phyloP scores from a whole-genome alignment of 2,888 invertebrate genomes.

The Parasteatoda lunata region DNA sequence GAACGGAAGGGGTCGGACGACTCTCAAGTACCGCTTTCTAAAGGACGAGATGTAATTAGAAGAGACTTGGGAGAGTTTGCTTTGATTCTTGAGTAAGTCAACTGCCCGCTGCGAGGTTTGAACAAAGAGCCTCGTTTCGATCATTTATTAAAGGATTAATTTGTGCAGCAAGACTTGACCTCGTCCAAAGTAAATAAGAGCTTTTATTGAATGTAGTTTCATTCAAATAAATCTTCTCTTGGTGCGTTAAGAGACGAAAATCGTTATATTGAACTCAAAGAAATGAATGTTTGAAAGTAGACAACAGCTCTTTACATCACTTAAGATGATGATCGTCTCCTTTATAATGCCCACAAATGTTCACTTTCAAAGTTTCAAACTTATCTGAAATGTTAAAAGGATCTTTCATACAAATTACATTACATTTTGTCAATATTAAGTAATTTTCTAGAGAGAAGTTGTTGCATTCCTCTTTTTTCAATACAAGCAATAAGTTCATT shows the following conservation, averaged over 20 bases:
- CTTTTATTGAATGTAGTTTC: slow-evolving; percentile 55
- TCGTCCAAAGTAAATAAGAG: slow-evolving; percentile 58
- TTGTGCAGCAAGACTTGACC: slow-evolving; percentile 65
- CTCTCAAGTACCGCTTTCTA: slow-evolving; percentile 60
- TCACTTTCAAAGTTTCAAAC: too few species aligned
- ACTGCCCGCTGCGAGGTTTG: slow-evolving; percentile 56
- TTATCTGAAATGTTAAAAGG: too few species aligned
- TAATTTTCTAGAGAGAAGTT: too few species aligned
- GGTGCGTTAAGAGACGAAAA: slow-evolving; percentile 24
- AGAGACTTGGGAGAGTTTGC: slow-evolving; percentile 56
- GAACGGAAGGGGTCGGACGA: slow-evolving; percentile 48
- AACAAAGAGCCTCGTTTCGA: slow-evolving; percentile 55
- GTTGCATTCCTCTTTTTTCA: too few species aligned
- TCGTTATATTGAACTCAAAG: slow-evolving; percentile 53
- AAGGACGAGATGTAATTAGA: slow-evolving; percentile 64
- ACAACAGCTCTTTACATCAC: too few species aligned
- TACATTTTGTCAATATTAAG: too few species aligned
- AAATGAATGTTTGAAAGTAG: not conserved
- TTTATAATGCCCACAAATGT: too few species aligned
- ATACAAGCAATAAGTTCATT: too few species aligned
- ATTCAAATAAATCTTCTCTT: slow-evolving; percentile 53
- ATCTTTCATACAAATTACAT: too few species aligned
- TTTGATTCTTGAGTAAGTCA: slow-evolving; percentile 66
- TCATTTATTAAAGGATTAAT: slow-evolving; percentile 67
- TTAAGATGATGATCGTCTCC: too few species aligned